Evolutionary conservation across 1,140 invertebrate species (phyloP), one percentile per base, ranked within the genome.

Genomic region (Trachelipus rathkii): DNA sequence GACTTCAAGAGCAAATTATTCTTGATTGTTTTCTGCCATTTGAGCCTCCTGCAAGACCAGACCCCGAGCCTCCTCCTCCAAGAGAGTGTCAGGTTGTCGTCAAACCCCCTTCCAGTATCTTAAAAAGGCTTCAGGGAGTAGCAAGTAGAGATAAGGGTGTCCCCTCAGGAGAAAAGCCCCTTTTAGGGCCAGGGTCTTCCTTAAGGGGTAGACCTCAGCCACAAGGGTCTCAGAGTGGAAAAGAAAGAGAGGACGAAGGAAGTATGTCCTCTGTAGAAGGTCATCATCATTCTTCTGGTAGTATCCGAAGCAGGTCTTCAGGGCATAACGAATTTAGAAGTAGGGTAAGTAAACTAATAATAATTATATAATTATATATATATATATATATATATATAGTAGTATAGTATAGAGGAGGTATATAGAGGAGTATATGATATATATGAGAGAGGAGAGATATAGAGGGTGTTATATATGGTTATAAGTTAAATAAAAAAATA

Each of bases 1-100:
- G 83, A 7, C 82, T 88, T 19, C 86, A 89, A 78, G 82, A 85
- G 74, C 85, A 86, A 73, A 83, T 87, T 80, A 82, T 87, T 44
- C 82, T 83, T 50, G 86, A 86, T 75, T 85, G 84, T 77, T 85
- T 85, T 83, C 75, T 83, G 10, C 84, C 83, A 6, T 82, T 85
- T n/a, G 82, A 82, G 33, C 82, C 82, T 6, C 82, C 83, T 33
- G 72, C 72, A 5, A 68, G 79, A 15, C 77, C 80, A 5, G 78
- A 81, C 46, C 73, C 77, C 15, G 77, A 77, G 23, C 72, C 80
- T 0, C 74, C 78, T 10, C 75, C 78, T 11, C 73, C 46, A 44
- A 69, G 76, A 1, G 80, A 79, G 44, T n/a, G 68, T n/a, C 43
- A 77, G 21, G 67, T 45, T 1, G 73, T 71, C 13, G 71, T 68